Evolutionary conservation across 2,888 invertebrate species (phyloP), one percentile per base, ranked within the genome.

Genomic region (Brenthis daphne): DNA sequence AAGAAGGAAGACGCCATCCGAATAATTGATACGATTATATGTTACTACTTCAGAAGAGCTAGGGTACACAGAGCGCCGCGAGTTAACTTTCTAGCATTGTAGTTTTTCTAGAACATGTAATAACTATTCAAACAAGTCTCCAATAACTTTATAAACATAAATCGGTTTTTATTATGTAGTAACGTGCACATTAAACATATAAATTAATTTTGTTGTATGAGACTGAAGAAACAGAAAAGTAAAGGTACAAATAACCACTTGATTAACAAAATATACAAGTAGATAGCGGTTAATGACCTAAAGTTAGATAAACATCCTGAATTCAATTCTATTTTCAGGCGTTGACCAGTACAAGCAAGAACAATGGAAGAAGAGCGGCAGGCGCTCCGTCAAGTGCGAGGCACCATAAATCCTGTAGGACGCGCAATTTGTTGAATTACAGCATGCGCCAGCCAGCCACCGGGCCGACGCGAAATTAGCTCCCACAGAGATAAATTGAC

Each of bases 391-490:
- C 92, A 92, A 90, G 88, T 86, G 87, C 85, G 88, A 85, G 85
- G 80, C 85, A 75, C 85, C 85, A 91, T 92, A 92, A 92, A 92
- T 92, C 86, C 82, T 77, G 80, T 79, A 85, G 89, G 91, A 92
- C 90, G 89, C 89, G 92, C 92, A 92, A 92, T 92, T 92, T 92
- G 92, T 90, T 92, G 92, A 92, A 92, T 92, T 92, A 92, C 92
- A 90, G 86, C 92, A 92, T 92, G 90, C 91, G 90, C 91, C 89
- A 88, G 83, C 85, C 89, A 87, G 89, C 91, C 91, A 89, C 91
- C 91, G 89, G 89, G 83, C 90, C 88, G 89, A 88, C 91, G 89
- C 88, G 89, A 92, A 92, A 92, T 92, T 92, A 92, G 92, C 92
- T 90, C 89, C 89, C 89, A 85, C 88, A 85, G 90, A 91, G 92